phyloP scores from a whole-genome alignment of 2,113 vertebrate species.

The Urocolius indicus region DNA sequence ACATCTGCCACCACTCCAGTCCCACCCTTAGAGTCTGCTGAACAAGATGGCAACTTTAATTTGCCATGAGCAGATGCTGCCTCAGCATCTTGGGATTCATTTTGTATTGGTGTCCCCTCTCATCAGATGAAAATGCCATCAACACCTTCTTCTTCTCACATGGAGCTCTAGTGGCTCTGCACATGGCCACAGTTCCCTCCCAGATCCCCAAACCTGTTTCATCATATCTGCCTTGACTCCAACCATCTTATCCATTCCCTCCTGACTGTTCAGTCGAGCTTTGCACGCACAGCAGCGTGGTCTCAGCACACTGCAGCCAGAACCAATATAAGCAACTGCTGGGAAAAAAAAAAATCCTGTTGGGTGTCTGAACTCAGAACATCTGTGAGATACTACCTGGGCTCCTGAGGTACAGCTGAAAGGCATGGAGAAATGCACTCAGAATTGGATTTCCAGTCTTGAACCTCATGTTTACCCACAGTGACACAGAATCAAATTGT shows the following conservation, averaged over 20 bases:
- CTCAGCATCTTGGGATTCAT: background rate
- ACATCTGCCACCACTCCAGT: background rate
- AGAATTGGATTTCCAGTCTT: background rate
- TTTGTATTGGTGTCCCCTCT: accelerated
- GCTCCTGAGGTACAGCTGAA: background rate
- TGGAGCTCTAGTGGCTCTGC: background rate
- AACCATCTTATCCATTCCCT: background rate
- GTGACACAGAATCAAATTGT: background rate
- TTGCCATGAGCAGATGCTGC: background rate
- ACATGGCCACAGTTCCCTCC: accelerated
- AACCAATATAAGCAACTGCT: background rate
- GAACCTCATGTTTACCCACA: background rate
- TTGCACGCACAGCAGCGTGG: background rate
- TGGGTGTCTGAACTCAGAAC: background rate
- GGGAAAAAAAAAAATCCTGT: background rate
- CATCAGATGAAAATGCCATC: background rate
- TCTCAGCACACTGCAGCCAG: background rate
- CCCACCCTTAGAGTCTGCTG: background rate
- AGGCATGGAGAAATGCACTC: background rate
- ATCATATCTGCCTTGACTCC: background rate
- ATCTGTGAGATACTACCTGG: background rate
- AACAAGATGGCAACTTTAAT: background rate
- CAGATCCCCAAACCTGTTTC: background rate
- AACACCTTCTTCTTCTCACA: accelerated
- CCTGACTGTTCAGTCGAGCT: background rate